These are phyloP conservation scores for Chamaea fasciata DNA, from an alignment of 2,113 vertebrate species.

Conservation along the genomic window DNA sequence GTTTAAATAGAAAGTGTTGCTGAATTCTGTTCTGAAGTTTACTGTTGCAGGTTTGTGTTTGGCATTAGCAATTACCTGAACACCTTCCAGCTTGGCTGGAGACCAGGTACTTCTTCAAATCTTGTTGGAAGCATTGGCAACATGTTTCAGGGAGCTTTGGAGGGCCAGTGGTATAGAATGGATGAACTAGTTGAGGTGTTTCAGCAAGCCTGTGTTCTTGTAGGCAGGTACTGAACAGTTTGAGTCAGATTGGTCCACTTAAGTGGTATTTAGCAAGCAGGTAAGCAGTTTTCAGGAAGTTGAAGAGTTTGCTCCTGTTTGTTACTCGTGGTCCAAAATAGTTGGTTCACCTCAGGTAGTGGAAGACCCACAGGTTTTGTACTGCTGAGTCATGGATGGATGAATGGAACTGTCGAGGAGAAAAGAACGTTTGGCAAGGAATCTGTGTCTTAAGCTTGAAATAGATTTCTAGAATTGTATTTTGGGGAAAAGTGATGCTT, in stretches of 20 bases:
- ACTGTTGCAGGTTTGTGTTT: not conserved
- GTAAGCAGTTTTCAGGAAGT: not conserved
- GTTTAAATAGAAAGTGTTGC: not conserved
- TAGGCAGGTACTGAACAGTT: not conserved
- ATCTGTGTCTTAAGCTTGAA: not conserved
- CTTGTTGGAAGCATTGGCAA: not conserved
- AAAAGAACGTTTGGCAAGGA: not conserved
- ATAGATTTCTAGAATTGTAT: not conserved
- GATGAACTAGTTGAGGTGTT: not conserved
- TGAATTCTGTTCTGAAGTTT: not conserved
- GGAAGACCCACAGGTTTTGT: not conserved
- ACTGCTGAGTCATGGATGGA: not conserved
- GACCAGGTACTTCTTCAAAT: not conserved
- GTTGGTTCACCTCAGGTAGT: not conserved
- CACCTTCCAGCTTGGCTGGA: not conserved
- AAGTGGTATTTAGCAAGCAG: not conserved
- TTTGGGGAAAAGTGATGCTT: not conserved
- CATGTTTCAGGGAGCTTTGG: not conserved
- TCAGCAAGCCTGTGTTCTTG: not conserved
- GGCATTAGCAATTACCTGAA: not conserved
- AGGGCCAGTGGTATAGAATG: not conserved
- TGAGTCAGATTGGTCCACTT: not conserved
- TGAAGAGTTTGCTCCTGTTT: not conserved
- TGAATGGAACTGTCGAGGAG: not conserved
- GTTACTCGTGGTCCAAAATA: not conserved